Base-by-base conservation (phyloP, 2,797 vertebrate genomes). In the Lacerta agilis region DNA sequence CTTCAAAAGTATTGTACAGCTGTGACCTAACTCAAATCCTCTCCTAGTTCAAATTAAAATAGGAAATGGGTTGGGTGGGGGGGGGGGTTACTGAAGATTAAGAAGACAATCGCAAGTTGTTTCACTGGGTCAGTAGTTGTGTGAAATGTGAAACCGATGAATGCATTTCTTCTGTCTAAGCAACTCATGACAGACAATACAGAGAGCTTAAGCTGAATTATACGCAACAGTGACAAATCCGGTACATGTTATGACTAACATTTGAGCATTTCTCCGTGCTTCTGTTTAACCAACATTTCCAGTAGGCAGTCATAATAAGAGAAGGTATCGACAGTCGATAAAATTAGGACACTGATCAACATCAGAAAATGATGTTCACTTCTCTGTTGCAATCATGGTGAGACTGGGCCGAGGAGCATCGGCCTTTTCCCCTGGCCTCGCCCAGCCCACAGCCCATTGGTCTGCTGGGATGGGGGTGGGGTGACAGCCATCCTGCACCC, bases 191-290 rank as follows among this genome's bases (percentile, higher is more conserved):
- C 41, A 66, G 80, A 87, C 43, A 49, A 29, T 64, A 77, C 15
- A 29, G 58, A 83, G 13, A 82, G 8, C n/a, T 82, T 67, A 38
- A 66, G 75, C 75, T 87, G 41, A 76, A 67, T 67, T 87, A 82
- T 49, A 87, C 13, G 86, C 58, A 87, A 69, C 29, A 36, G 11
- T 82, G 15, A 67, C 58, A 66, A 36, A 82, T 82, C 64, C 23
- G 10, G 11, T 66, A 67, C 64, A 67, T 29, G 69, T 82, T 82
- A n/a, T 17, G 64, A 38, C 20, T 64, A 55, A 73, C 25, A 8
- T 45, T 67, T 76, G n/a, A 38, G 38, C 41, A 87, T 73, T 75
- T 71, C 45, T 76, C 76, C 66, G 6, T 73, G 64, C 36, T n/a
- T 38, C 64, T 20, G 2, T 36, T 75, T 41, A 82, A 87, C 41